Base-by-base conservation (phyloP, 2,797 vertebrate species). In the Hirundo rustica region DNA sequence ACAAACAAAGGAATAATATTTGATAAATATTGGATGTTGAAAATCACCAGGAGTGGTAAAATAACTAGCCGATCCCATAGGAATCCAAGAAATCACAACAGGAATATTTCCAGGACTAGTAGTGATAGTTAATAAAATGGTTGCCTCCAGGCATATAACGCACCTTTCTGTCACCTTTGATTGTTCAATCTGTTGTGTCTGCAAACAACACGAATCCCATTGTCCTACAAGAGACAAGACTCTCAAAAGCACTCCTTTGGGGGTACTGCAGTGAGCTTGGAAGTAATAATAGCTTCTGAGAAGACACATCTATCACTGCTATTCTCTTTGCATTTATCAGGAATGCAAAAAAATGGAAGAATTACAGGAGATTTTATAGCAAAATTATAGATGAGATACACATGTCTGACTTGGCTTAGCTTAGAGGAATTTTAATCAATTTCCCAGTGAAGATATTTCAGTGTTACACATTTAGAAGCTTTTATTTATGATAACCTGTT, bases 341-440 rank as follows among this genome's bases (percentile, higher is more conserved):
- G 67, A 91, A 53, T 70, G 71, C 60, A 82, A 91, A 89, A 86
- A 57, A 18, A 53, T 13, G 42, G 71, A 79, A 89, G 50, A 18
- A 30, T 65, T 80, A 13, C 25, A 62, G 65, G 74, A 47, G 30
- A 73, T 85, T 85, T 92, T 73, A 40, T 57, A 70, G 60, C n/a
- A 71, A 71, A 82, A 79, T 71, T 91, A 27, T 54, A 38, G 30
- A 74, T 81, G 60, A 77, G 47, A 34, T 71, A 12, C 40, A 29
- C 42, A 55, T 42, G 42, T 73, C 42, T 92, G 74, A 42, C 45
- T 76, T 91, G 60, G 12, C 61, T 73, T 76, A 66, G 5, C 3
- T 91, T 89, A 64, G 80, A 85, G 60, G 80, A 82, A 86, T 89
- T 91, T n/a, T 38, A 55, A 85, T 73, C 51, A 50, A 36, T 92